Base-by-base conservation (phyloP, 1,140 invertebrate genomes). In the Chionoecetes opilio region DNA sequence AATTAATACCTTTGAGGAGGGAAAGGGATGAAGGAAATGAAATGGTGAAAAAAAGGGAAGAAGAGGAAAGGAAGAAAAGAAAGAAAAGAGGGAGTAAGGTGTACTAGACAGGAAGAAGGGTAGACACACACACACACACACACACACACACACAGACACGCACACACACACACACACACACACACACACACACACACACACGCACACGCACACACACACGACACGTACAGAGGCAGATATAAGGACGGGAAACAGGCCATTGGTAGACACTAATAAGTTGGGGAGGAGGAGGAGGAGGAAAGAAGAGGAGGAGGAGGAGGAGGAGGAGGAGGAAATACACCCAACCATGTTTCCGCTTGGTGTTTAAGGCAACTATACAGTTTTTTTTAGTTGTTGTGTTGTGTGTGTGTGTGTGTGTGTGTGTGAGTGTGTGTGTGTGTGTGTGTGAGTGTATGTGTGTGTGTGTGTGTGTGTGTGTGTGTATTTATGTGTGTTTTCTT, bases 171-270 rank as follows among this genome's bases (percentile, higher is more conserved):
- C 82, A 84, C 82, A 84, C 82, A 84, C 82, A 84, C 82, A 84
- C 82, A 84, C 82, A 85, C 82, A 85, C 82, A 85, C 82, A 85
- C 82, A 85, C 82, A 85, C 82, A 85, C 82, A 85, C 82, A 85
- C 82, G 29, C 82, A 85, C 82, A 85, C 82, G 29, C 82, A 85
- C 87, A 89, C 87, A 89, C 87, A 89, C 87, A 89, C 87, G n/a
- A 41, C 41, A 35, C 41, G 63, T 29, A 29, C 89, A 21, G 17
- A 91, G 26, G 29, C 89, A 29, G 29, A 85, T 35, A 85, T 35
- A 85, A 31, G 37, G 32, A 87, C 32, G 37, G 85, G 32, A 34
- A 87, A 35, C 31, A 87, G 17, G 37, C 32, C 37, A 87, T 87
- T 34, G 85, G 32, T 37, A 87, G 17, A 87, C 32, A 38, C 17